Evolutionary conservation across 2,888 invertebrate species (phyloP).

Genomic region (Tuberolachnus salignus): DNA sequence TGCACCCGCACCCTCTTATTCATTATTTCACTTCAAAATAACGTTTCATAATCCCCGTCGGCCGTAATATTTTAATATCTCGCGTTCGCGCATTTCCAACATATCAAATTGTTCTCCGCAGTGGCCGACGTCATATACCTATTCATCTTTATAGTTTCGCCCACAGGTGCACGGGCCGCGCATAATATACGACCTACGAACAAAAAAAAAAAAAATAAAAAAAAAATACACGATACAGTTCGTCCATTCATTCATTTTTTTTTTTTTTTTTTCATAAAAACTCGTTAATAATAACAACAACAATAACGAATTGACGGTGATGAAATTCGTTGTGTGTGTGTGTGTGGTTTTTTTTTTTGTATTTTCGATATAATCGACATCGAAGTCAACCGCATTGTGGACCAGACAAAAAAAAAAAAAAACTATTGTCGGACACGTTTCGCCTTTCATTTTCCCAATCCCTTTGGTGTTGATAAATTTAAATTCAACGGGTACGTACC

Average conservation of each 20-base stretch:
- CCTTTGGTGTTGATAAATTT: too few relatives aligned
- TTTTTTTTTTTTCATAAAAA: too few relatives aligned
- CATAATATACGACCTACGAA: neutral
- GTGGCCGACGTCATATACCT: neutral
- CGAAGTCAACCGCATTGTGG: slow-evolving; percentile 8
- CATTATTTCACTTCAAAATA: slow-evolving; percentile 19
- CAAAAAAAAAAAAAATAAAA: too few relatives aligned
- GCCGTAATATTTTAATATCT: slow-evolving; percentile 4
- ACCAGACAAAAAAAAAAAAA: too few relatives aligned
- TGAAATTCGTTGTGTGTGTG: neutral
- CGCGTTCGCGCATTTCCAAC: neutral
- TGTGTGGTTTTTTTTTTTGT: neutral
- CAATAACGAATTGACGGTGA: neutral
- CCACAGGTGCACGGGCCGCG: too few relatives aligned
- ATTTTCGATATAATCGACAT: neutral
- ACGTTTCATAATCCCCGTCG: neutral
- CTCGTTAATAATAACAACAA: slow-evolving; percentile 1
- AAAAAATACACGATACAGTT: too few relatives aligned
- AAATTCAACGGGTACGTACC: too few relatives aligned
- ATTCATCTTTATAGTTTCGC: neutral
- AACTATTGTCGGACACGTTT: too few relatives aligned
- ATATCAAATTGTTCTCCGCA: neutral
- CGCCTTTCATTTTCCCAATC: too few relatives aligned
- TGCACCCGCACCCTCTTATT: neutral
- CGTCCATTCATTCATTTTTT: too few relatives aligned